phyloP scores from a whole-genome alignment of 2,888 invertebrate genomes.

The Microplitis manilae region DNA sequence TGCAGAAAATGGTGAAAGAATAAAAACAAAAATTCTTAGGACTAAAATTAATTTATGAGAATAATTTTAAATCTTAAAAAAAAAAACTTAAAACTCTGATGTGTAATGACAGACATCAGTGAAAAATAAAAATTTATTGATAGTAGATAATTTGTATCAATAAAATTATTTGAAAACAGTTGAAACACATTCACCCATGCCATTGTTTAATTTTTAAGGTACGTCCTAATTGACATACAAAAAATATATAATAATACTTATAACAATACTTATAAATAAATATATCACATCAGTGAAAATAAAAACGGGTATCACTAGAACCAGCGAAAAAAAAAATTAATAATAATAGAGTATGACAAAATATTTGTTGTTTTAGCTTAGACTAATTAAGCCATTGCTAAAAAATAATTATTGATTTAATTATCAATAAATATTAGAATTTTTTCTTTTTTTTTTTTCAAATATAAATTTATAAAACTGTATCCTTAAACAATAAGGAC shows the following conservation, averaged over 20 bases:
- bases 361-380: not conserved
- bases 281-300: constrained; percentile 15
- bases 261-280: constrained; percentile 13
- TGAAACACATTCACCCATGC: constrained; percentile 19
- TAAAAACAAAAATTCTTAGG: not conserved
- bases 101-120: not conserved
- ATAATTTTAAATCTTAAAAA: not conserved
- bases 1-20: not conserved
- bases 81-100: not conserved
- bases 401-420: not conserved
- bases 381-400: not conserved
- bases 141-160: not conserved
- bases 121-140: not conserved
- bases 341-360: constrained; percentile 7
- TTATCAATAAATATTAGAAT: not conserved
- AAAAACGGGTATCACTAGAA: not conserved
- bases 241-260: constrained; percentile 1
- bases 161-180: constrained; percentile 31
- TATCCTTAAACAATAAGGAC: constrained; percentile 29
- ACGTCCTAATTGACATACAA: constrained; percentile 20
- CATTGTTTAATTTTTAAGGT: constrained; percentile 21
- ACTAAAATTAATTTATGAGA: not conserved
- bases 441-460: not conserved
- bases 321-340: not conserved
- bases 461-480: constrained; percentile 15